A percentile compares a stretch with the other conserved stretches of the same genome.
Evolutionary conservation across 2,888 invertebrate genomes (phyloP).

Genomic region (Psococerastis gibbosa): DNA sequence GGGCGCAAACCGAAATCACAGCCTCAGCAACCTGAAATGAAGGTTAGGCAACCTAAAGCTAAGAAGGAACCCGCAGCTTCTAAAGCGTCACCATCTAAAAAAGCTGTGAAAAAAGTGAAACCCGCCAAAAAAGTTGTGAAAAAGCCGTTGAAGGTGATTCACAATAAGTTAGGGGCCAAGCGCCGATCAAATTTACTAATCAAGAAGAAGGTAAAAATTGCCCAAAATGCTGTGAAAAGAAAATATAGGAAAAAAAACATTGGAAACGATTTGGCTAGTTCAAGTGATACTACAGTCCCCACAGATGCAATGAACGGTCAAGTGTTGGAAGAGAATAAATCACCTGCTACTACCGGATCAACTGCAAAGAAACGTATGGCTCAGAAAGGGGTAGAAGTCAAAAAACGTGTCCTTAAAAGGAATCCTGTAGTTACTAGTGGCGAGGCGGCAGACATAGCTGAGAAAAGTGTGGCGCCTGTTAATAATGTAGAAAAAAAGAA

Average conservation of each 20-base stretch:
- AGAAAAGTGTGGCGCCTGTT: too few species aligned
- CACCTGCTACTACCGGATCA: too few species aligned
- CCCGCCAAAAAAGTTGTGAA: not conserved
- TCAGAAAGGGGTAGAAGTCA: too few species aligned
- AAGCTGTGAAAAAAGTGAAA: not conserved
- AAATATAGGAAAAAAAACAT: not conserved
- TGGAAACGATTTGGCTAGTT: not conserved
- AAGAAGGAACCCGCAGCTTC: not conserved
- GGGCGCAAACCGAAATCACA: not conserved
- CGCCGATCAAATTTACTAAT: not conserved
- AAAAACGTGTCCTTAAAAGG: too few species aligned
- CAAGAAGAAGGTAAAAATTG: not conserved
- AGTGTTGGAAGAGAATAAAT: too few species aligned
- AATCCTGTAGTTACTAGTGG: too few species aligned
- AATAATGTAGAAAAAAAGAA: too few species aligned
- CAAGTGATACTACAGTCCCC: not conserved
- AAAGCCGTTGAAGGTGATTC: not conserved
- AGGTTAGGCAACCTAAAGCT: not conserved
- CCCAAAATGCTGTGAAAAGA: not conserved
- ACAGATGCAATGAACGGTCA: too few species aligned
- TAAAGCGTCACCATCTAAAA: not conserved
- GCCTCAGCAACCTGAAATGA: not conserved
- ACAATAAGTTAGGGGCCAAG: not conserved
- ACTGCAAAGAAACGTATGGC: too few species aligned
- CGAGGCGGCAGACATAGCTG: too few species aligned